Evolutionary conservation across 1,140 invertebrate species (phyloP).

Genomic region (Phthorimaea operculella): DNA sequence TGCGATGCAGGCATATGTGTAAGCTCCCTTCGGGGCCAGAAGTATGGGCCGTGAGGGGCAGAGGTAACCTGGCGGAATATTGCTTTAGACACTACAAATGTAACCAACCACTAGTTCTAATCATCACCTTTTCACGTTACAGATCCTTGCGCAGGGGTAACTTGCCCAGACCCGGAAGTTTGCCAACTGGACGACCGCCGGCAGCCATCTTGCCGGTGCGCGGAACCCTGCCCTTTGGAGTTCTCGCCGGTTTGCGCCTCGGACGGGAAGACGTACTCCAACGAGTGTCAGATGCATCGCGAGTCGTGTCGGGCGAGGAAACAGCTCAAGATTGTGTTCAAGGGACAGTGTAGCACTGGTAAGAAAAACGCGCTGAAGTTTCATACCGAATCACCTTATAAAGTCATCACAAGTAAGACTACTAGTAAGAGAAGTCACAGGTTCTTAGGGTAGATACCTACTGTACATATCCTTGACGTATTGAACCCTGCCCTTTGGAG

Average conservation of each 20-base stretch:
- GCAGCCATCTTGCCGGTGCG: conserved; percentile 82
- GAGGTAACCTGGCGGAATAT: no score
- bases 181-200: conserved; percentile 85
- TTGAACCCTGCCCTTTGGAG: conserved; percentile 82
- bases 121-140: conserved; percentile 11
- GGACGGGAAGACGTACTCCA: conserved; percentile 87
- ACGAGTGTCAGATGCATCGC: conserved; percentile 82
- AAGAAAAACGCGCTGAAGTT: conserved; percentile 16
- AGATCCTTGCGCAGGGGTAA: conserved; percentile 86
- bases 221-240: conserved; percentile 81
- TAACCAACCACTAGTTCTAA: no score
- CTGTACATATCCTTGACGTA: no score
- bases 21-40: no score
- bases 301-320: conserved; percentile 80
- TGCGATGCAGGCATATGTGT: no score
- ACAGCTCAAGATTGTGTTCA: conserved; percentile 80
- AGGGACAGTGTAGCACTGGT: conserved; percentile 84
- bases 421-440: no score
- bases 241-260: conserved; percentile 87
- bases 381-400: no score
- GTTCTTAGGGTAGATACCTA: no score
- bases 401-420: no score
- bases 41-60: no score
- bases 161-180: conserved; percentile 82
- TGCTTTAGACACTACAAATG: no score